Base-by-base conservation (phyloP, 92 coral and sea anemone species). In the Porites cylindrica region DNA sequence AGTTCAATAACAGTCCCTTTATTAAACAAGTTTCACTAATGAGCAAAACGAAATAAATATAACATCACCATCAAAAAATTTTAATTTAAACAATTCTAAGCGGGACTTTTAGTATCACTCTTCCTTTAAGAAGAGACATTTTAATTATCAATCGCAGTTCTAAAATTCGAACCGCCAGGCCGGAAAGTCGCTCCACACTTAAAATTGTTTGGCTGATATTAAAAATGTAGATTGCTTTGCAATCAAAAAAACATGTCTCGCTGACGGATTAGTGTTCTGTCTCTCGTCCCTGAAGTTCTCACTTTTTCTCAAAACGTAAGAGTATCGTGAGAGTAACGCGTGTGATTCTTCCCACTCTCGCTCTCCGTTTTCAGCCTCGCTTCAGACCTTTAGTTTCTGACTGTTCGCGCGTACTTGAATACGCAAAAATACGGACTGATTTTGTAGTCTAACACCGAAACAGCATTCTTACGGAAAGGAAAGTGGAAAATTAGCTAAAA, bases 11-110 rank as follows among this genome's bases (percentile, higher is more conserved):
- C 51, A 66, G 6, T 20, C 10, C 14, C 18, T 81, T 70, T 81
- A 69, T 32, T 81, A 59, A 52, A 71, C 43, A 51, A 70, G 66
- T 56, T 81, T 81, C 54, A 81, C 70, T 69, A 81, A 81, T 81
- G 24, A 51, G 29, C 70, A 66, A 61, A 58, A 71, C 38, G 77
- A 66, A 81, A 81, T 81, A 81, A 81, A 81, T 81, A 81, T n/a
- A 50, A 11, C 61, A 56, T 56, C 16, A 56, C 8, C 52, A n/a
- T n/a, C 47, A 81, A 56, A 81, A 81, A 81, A 81, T 70, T 69
- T 64, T 38, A 17, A 56, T 81, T 69, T 81, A 54, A 19, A 70
- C 51, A 26, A 23, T 23, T 17, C 6, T 58, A 54, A 5, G 19
- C 13, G 38, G 26, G 6, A 43, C 24, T 11, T 66, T 51, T 26